Base-by-base conservation (phyloP, 2,113 vertebrate genomes). In the Malaclemys terrapin region DNA sequence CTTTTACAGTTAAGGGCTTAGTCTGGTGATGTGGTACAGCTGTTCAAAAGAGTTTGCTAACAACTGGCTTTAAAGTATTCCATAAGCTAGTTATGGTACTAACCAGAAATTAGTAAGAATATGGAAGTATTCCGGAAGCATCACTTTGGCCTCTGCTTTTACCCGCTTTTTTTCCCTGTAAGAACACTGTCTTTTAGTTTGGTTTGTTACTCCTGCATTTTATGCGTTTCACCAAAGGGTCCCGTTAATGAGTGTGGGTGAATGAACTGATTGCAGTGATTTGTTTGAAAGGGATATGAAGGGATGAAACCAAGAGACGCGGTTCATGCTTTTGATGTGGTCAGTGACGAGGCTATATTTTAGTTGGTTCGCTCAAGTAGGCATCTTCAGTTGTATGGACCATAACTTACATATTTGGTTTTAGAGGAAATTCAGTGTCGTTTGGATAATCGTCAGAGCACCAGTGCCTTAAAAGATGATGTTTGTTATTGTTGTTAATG, bases 181-280 rank as follows among this genome's bases (percentile, higher is more conserved):
- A 84, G 57, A 1, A 31, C 0, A 29, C 27, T 54, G 27, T 13
- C 84, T 93, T 88, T 38, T 17, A 38, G 85, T 82, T 62, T 17
- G n/a, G 6, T 20, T 79, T 84, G 38, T 42, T 25, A 7, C 11
- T 5, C 24, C 12, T 47, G 42, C 38, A 38, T 24, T 75, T 45
- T 45, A 16, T 76, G 17, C 20, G 4, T 27, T 16, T 54, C 22
- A 8, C 5, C 17, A 75, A 8, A 82, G 65, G 42, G 24, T 82
- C 10, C 8, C 0, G 0, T 79, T 0, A 1, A 13, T 72, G 53
- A 80, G 49, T 54, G 27, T 31, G 75, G 13, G 38, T 29, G 2
- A 2, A 92, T 82, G 4, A 65, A 6, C 29, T 0, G 5, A n/a
- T 65, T 27, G 8, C 16, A 69, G 62, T 69, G 62, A n/a, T 65